Percentiles rank a stretch among this genome's conserved stretches.
phyloP scores from a whole-genome alignment of 2,797 vertebrate species.

The Hapalemur alaotrensis region DNA sequence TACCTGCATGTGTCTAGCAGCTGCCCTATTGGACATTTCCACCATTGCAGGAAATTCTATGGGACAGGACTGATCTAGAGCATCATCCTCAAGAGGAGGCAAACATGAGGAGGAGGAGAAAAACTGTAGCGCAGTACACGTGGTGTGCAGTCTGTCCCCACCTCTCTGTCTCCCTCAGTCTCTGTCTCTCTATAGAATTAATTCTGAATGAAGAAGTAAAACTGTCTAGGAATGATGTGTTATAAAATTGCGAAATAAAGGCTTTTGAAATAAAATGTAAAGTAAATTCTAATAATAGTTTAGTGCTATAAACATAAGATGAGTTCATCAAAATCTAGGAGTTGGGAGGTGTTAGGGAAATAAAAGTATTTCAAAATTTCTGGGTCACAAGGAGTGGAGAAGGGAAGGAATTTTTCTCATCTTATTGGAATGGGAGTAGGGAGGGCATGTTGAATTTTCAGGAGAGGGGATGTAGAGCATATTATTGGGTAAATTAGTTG shows the following conservation, averaged over 20 bases:
- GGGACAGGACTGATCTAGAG: background rate
- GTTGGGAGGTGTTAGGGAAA: background rate
- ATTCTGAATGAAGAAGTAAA: background rate
- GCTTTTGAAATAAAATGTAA: background rate
- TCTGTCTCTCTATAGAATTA: background rate
- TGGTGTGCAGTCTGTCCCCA: background rate
- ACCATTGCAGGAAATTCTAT: background rate
- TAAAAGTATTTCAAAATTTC: background rate
- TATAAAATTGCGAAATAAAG: background rate
- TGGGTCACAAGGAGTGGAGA: background rate
- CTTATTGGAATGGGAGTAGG: background rate
- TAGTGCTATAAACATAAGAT: background rate
- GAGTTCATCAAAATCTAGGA: background rate
- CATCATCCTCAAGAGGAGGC: background rate
- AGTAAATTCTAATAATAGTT: background rate
- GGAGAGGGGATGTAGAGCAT: background rate
- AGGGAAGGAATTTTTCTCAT: background rate
- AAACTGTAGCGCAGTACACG: fast-evolving
- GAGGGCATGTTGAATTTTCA: background rate
- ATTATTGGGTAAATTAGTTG: background rate
- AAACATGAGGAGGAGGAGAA: background rate
- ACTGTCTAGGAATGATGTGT: background rate
- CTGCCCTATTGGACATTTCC: background rate
- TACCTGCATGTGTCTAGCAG: background rate
- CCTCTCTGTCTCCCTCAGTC: background rate